Percentiles rank a stretch among this genome's conserved stretches.
phyloP scores from a whole-genome alignment of 2,797 vertebrate species.

The Mus minutoides region DNA sequence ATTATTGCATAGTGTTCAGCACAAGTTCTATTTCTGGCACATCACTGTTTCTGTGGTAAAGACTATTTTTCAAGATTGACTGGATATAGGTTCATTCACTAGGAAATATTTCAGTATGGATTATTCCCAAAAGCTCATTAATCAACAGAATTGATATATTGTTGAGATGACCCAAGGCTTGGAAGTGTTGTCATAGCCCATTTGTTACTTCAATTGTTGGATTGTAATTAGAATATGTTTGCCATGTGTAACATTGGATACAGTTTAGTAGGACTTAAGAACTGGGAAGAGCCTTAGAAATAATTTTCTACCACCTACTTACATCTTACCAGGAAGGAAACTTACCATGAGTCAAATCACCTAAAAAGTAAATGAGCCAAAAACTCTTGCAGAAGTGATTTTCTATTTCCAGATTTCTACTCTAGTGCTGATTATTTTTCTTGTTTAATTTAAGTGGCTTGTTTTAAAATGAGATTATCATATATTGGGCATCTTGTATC shows the following conservation, averaged over 20 bases:
- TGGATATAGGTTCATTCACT: conserved; percentile 65
- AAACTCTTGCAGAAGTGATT: neutral
- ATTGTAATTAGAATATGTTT: conserved; percentile 65
- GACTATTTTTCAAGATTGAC: conserved; percentile 75
- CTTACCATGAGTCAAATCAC: neutral
- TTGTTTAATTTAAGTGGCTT: conserved; percentile 20
- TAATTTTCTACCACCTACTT: neutral
- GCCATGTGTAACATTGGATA: conserved; percentile 47
- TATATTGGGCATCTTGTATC: neutral
- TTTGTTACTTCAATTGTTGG: conserved; percentile 62
- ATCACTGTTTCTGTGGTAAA: conserved; percentile 61
- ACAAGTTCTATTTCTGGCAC: conserved; percentile 69
- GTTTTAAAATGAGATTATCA: conserved; percentile 24
- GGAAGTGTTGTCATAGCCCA: neutral
- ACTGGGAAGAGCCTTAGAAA: neutral
- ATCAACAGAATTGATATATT: conserved; percentile 78
- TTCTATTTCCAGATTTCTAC: conserved; percentile 22
- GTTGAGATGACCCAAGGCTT: conserved; percentile 53
- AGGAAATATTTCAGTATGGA: conserved; percentile 65
- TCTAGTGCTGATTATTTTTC: conserved; percentile 12
- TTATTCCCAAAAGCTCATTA: conserved; percentile 78
- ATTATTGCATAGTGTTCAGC: conserved; percentile 71
- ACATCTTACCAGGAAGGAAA: conserved; percentile 4
- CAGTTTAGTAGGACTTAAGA: conserved; percentile 47
- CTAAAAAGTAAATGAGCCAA: neutral